These are phyloP conservation scores for Drosophila arawakana DNA, from an alignment of 1,140 invertebrate species.

Conservation along the genomic window DNA sequence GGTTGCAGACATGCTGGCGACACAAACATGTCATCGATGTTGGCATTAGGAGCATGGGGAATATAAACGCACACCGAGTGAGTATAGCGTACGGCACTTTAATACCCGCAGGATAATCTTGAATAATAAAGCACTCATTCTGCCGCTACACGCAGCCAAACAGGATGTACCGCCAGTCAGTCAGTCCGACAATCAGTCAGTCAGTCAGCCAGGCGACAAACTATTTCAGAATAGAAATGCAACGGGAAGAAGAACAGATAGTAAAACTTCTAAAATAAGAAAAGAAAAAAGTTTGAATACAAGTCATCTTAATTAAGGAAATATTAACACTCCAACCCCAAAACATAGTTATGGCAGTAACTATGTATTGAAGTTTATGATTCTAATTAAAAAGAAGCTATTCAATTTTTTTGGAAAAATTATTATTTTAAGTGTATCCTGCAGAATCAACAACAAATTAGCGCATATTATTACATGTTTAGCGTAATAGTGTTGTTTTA, in stretches of 20 bases:
- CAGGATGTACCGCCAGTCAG: constrained; percentile 6
- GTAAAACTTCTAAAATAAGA: not conserved
- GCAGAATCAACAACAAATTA: no score
- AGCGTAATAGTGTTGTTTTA: no score
- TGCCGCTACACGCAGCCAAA: constrained; percentile 9
- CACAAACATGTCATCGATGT: constrained; percentile 79
- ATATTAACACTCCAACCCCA: not conserved
- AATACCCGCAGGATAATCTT: constrained; percentile 79
- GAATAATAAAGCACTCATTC: constrained; percentile 69
- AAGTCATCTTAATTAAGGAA: not conserved
- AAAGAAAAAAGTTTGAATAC: no score
- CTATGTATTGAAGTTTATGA: no score
- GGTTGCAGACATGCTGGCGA: constrained; percentile 75
- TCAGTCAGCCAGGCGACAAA: constrained; percentile 38
- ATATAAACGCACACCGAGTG: constrained; percentile 38
- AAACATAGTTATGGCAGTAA: not conserved
- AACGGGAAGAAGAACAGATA: not conserved
- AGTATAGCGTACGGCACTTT: constrained; percentile 52
- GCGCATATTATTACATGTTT: no score
- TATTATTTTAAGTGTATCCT: no score
- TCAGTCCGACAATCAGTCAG: constrained; percentile 19
- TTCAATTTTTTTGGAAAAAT: no score
- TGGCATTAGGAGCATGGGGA: constrained; percentile 42
- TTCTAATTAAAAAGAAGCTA: no score
- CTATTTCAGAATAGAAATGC: constrained; percentile 10